A percentile compares a stretch with the other conserved stretches of the same genome.
Conservation (phyloP, 2,797 vertebrate species). For the Gambusia yucatana region DNA sequence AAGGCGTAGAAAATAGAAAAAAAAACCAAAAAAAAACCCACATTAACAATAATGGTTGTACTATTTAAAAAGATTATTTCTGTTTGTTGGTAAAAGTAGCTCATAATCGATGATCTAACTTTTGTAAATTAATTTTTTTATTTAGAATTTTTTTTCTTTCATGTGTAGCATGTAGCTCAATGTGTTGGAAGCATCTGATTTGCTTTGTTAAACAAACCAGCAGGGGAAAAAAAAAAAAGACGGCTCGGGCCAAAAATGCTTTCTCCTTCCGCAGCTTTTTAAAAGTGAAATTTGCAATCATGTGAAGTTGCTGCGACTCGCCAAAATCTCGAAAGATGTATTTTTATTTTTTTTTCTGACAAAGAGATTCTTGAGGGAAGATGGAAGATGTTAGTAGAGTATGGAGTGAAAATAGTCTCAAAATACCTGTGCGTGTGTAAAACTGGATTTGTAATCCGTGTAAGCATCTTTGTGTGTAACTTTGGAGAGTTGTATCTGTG, state of each 20-base stretch:
- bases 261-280: background rate
- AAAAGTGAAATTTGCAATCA: background rate
- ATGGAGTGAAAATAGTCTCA: background rate
- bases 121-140: slow-evolving; percentile 37
- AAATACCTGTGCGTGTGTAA: too few relatives aligned
- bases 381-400: background rate
- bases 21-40: slow-evolving; percentile 24
- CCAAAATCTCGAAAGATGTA: slow-evolving; percentile 16
- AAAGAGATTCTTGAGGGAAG: background rate
- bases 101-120: slow-evolving; percentile 69
- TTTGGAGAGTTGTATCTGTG: too few relatives aligned
- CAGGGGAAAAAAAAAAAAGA: slow-evolving; percentile 21
- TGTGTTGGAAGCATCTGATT: slow-evolving; percentile 59
- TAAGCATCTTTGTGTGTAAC: too few relatives aligned
- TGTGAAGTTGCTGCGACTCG: slow-evolving; percentile 38
- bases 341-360: background rate
- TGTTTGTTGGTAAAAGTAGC: slow-evolving; percentile 72
- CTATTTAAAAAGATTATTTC: slow-evolving; percentile 70
- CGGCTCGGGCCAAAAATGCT: slow-evolving; percentile 31
- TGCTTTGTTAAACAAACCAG: slow-evolving; percentile 65
- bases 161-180: slow-evolving; percentile 62
- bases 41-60: slow-evolving; percentile 70
- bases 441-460: too few relatives aligned
- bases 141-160: slow-evolving; percentile 1
- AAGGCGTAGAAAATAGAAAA: slow-evolving; percentile 55